Evolutionary conservation across 2,113 vertebrate species (phyloP), one percentile per base, ranked within the genome.

Genomic region (Fregata magnificens): DNA sequence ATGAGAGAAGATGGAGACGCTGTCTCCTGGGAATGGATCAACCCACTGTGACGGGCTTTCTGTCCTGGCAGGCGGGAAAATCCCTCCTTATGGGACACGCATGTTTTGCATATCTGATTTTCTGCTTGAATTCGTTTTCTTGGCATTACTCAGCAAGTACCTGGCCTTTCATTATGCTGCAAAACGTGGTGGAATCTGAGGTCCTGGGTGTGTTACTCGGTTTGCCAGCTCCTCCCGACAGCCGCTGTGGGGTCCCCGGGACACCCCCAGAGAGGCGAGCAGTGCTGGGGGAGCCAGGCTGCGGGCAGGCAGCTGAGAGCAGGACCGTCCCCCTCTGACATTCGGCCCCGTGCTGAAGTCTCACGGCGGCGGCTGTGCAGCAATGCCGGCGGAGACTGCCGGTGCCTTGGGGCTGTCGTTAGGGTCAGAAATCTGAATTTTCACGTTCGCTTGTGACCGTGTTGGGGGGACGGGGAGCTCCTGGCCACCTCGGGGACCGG

Each of bases 401-500:
- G 3, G 40, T 25, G 59, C 45, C 67, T 4, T 1, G 4, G 38
- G 18, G 69, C 62, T 38, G 31, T 7, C 2, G 0, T 5, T 26
- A 16, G 38, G 19, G 34, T 22, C 6, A 16, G 32, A 63, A 63
- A 63, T 12, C 49, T 26, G 8, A 40, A 16, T 38, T 49, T 20
- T 17, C 34, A 15, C 10, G 4, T 12, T 53, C 7, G 13, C 2
- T 4, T 86, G 40, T 25, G 42, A 20, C 6, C 6, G 5, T 8
- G 20, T 3, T 5, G 71, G 25, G 61, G n/a, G 22, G 13, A 40
- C 10, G 3, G 7, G 1, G 4, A 71, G 18, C 31, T 44, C 45
- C 71, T 2, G 2, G 50, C 5, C 19, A 5, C 32, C 5, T 3
- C 0, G 1, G 44, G 13, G 5, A n/a, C 36, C 0, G 0, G 22